Base-by-base conservation (phyloP, 2,888 invertebrate genomes). In the Dryadula phaetusa region DNA sequence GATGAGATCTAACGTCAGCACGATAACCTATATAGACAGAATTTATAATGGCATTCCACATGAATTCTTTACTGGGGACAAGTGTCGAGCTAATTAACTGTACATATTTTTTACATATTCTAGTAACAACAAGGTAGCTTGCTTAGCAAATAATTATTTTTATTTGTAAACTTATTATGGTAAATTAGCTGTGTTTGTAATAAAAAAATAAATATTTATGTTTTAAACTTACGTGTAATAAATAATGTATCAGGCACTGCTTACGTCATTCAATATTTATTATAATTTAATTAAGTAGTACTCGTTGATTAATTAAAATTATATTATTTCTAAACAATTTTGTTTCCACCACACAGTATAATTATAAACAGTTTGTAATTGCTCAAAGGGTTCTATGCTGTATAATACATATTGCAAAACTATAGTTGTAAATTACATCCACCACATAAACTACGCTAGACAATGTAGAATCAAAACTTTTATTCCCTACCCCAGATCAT, bases 391-490 rank as follows among this genome's bases (percentile, higher is more conserved):
- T 61, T 61, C 46, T 68, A 69, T 70, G 32, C 32, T 32, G 72
- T 65, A 71, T 71, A 53, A 69, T 76, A 74, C 74, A 72, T 70
- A 76, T 76, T 73, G 71, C 69, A 72, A 71, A 70, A 75, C 69
- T 61, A 64, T 69, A 70, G 70, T 68, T 70, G 70, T 76, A 72
- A 77, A 77, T 79, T 78, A 75, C 73, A 77, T 77, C 68, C 73
- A 78, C 76, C 77, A 82, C 78, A 81, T 81, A 84, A 80, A 80
- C 78, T 80, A 80, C 81, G 83, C 84, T 83, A 83, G 82, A 82
- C 77, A 86, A 87, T 84, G 82, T 79, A 77, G 79, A 83, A 85
- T 86, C 84, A 84, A 86, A 87, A 82, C 77, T 84, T 84, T 84
- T 85, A 83, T 85, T 79, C 78, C 73, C 78, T 80, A 78, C 77